A percentile compares a stretch with the other conserved stretches of the same genome.
phyloP scores from a whole-genome alignment of 2,888 invertebrate genomes.

The Entomobrya multifasciata region DNA sequence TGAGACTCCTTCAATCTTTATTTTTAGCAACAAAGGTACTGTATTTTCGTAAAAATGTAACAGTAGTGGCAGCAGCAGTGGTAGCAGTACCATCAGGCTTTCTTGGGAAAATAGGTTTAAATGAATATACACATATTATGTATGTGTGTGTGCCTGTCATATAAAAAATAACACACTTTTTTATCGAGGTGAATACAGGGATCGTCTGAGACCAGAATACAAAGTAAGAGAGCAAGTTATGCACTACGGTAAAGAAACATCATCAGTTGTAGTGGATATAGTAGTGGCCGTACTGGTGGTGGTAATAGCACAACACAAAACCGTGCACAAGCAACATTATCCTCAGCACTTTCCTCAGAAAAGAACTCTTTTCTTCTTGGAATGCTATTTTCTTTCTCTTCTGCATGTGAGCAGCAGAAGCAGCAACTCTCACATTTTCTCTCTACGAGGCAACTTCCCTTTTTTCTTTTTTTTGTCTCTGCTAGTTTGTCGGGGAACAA shows the following conservation, averaged over 20 bases:
- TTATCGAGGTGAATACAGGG: constrained; percentile 4
- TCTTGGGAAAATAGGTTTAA: not conserved
- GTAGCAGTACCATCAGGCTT: not conserved
- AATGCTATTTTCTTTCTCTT: constrained; percentile 7
- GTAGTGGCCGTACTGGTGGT: not conserved
- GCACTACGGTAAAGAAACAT: not conserved
- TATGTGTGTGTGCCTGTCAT: constrained; percentile 21
- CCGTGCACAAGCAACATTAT: constrained; percentile 10
- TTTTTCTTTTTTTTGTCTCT: constrained; percentile 30
- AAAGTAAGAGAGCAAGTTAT: constrained; percentile 29
- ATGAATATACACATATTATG: constrained; percentile 10
- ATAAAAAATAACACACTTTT: constrained; percentile 10
- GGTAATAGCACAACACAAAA: not conserved
- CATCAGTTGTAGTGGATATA: not conserved
- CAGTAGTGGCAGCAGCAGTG: not conserved
- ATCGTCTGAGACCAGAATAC: constrained; percentile 40
- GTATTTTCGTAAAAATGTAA: not conserved
- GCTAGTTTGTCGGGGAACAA: constrained; percentile 48
- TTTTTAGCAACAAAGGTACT: too few species aligned
- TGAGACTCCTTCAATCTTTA: too few species aligned
- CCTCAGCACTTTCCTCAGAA: not conserved
- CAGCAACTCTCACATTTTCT: not conserved
- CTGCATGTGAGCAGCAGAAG: constrained; percentile 10
- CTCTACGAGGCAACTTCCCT: not conserved
- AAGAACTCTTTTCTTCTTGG: not conserved